Evolutionary conservation across 1,140 invertebrate species (phyloP).

Genomic region (Bombus superbus): DNA sequence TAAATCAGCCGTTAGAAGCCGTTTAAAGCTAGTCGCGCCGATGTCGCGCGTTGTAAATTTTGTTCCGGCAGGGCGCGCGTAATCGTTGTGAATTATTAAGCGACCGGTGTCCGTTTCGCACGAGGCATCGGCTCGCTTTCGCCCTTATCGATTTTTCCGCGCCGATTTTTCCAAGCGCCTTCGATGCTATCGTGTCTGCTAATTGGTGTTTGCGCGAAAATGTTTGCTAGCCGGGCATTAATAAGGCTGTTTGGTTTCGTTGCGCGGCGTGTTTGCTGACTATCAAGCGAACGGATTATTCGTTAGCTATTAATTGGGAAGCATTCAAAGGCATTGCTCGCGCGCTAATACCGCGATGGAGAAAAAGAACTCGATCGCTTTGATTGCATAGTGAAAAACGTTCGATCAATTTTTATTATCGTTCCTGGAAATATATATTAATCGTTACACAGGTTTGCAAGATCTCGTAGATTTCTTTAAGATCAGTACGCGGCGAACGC

Average conservation of each 20-base stretch:
- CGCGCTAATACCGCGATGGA: not conserved
- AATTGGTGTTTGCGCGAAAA: conserved; percentile 34
- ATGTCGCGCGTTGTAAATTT: conserved; percentile 51
- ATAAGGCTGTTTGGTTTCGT: conserved; percentile 46
- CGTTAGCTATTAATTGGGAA: conserved; percentile 27
- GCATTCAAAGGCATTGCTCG: not conserved
- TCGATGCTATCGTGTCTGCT: not conserved
- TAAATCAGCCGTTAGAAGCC: conserved; percentile 48
- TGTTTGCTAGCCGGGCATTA: conserved; percentile 20
- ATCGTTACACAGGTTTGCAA: not conserved
- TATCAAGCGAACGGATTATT: conserved; percentile 3
- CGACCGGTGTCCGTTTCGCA: not conserved
- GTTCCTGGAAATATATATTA: not conserved
- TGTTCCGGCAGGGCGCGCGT: not conserved
- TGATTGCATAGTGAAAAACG: not conserved
- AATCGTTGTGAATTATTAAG: conserved; percentile 46
- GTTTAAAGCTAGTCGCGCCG: conserved; percentile 41
- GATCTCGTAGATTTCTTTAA: no score
- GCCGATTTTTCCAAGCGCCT: not conserved
- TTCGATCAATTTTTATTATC: not conserved
- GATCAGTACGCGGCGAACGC: no score
- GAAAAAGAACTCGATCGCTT: not conserved
- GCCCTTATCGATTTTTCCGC: conserved; percentile 7
- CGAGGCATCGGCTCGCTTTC: not conserved
- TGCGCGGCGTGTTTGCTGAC: conserved; percentile 7